phyloP scores from a whole-genome alignment of 2,113 vertebrate genomes.

The Fregata magnificens region DNA sequence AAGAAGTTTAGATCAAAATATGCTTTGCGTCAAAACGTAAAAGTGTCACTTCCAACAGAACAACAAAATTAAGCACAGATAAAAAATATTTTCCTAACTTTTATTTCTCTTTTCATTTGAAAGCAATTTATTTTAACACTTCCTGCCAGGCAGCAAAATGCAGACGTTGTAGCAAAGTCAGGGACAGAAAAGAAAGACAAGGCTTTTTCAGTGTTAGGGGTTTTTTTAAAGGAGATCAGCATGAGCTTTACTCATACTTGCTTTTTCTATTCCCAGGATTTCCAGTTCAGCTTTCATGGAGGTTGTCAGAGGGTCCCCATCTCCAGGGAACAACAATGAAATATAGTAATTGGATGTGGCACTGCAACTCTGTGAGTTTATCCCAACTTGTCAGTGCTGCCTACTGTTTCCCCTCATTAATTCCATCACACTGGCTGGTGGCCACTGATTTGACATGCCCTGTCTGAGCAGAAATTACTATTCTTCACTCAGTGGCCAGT shows the following conservation, averaged over 20 bases:
- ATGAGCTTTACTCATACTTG: background rate
- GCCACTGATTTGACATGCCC: slow-evolving; percentile 39
- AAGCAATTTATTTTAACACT: slow-evolving; percentile 27
- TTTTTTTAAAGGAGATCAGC: background rate
- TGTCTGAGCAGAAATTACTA: background rate
- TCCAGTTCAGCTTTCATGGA: slow-evolving; percentile 6
- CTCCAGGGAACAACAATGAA: slow-evolving; percentile 11
- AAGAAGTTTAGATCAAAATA: slow-evolving; percentile 37
- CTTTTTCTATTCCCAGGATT: background rate
- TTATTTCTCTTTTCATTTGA: background rate
- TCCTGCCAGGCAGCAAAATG: background rate
- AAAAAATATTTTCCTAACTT: background rate
- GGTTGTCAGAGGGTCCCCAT: background rate
- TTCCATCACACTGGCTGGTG: slow-evolving; percentile 30
- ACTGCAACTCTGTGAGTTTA: slow-evolving; percentile 10
- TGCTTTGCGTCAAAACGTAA: background rate
- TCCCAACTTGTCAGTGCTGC: slow-evolving; percentile 28
- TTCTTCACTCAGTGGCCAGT: background rate
- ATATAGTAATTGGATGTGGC: slow-evolving; percentile 38
- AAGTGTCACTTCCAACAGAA: background rate
- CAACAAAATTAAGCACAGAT: background rate
- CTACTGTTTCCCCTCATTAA: slow-evolving; percentile 52
- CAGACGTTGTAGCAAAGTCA: background rate
- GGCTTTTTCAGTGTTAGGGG: background rate
- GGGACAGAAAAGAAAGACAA: background rate